Conservation (phyloP, 2,888 invertebrate genomes). For the Heteropelma amictum region DNA sequence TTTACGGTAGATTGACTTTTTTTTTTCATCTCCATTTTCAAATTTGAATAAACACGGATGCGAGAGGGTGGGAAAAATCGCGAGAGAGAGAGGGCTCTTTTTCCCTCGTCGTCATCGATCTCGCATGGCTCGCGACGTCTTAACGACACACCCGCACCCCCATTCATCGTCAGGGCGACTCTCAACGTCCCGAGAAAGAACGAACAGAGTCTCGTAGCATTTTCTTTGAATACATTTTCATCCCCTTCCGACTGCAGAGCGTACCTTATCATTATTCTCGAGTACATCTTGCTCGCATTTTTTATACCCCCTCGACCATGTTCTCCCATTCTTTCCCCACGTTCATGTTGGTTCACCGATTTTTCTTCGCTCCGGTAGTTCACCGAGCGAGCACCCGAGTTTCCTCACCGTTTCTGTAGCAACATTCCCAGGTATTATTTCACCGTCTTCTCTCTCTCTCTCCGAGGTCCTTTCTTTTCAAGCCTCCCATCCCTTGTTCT, state of each 20-base stretch:
- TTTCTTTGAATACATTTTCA: neutral
- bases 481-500: slow-evolving; percentile 10
- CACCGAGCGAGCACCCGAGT: slow-evolving; percentile 35
- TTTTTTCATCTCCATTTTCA: slow-evolving; percentile 5
- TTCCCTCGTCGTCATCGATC: slow-evolving; percentile 1
- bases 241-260: neutral
- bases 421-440: slow-evolving; percentile 57
- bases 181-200: neutral
- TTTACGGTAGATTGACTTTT: neutral
- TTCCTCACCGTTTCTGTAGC: slow-evolving; percentile 40
- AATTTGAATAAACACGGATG: neutral
- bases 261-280: slow-evolving; percentile 39
- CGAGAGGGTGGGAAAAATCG: too few species aligned
- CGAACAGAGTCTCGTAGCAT: neutral
- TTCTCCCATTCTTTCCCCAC: neutral
- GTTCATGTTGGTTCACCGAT: slow-evolving; percentile 27
- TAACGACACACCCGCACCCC: neutral
- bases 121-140: neutral
- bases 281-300: slow-evolving; percentile 43
- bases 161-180: neutral
- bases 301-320: slow-evolving; percentile 16
- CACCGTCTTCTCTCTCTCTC: slow-evolving; percentile 20
- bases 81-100: neutral
- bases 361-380: slow-evolving; percentile 42
- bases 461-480: too few species aligned